Base-by-base conservation (phyloP, 2,888 invertebrate genomes). In the Rosalia funebris region DNA sequence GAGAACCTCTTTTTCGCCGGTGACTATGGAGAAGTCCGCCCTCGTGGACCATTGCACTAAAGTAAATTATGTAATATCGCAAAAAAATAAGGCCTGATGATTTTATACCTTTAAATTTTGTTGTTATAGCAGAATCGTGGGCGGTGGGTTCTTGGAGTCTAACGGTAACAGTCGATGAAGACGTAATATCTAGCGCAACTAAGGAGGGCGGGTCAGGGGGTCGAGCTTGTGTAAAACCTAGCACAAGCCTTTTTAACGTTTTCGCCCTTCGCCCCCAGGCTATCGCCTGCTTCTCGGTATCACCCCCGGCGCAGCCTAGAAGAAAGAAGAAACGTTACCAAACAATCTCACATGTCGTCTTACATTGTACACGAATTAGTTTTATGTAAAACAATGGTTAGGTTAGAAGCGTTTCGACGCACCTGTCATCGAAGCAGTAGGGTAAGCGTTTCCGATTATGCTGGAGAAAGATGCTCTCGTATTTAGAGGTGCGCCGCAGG, bases 21-120 rank as follows among this genome's bases (percentile, higher is more conserved):
- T 90, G 53, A 95, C 83, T 65, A 89, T 88, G 14, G 88, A 87
- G 81, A 97, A 97, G 77, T 93, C 92, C 2, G 92, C 90, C 47
- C 90, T 87, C 5, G 89, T 88, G 66, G 96, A 95, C 97, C 97
- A 98, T 85, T 98, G 95, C 79, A 97, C 96, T 95, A 81, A 57
- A 42, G 45, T 52, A 53, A 50, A 55, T 17, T 47, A 20, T 32
- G n/a, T 17, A 10, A 17, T 11, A 41, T 4, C 9, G 14, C 11
- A 37, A 9, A 20, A 45, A 10, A 45, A 12, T 1, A 11, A 1
- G 15, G 16, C 19, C n/a, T 47, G 2, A 2, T 34, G 19, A 2
- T 10, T n/a, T 17, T n/a, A 79, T 81, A 95, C 94, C 91, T 90
- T 91, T 95, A 81, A 92, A 96, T 83, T 95, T 95, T 32, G 96